Conservation (phyloP, 2,797 vertebrate genomes). For the Lindbergichthys nudifrons region DNA sequence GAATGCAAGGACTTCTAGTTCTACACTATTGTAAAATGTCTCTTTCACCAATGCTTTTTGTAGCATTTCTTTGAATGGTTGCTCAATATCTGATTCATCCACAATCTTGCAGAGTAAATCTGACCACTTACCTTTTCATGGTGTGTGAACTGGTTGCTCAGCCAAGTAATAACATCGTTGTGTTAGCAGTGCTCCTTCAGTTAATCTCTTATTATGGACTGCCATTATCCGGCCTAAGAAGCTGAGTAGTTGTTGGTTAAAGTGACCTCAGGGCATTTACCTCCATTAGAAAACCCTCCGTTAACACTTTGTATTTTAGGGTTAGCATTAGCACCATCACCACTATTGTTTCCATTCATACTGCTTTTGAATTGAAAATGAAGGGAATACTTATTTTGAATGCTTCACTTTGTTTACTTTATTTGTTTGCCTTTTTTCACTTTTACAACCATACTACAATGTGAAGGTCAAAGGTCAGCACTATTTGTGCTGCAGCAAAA, state of each 20-base stretch:
- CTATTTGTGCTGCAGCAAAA: no score
- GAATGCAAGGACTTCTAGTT: no score
- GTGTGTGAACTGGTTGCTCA: slow-evolving; percentile 39
- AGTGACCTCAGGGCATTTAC: slow-evolving; percentile 66
- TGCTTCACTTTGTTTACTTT: no score
- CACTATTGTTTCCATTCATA: background rate
- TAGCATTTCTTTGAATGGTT: background rate
- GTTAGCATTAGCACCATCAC: background rate
- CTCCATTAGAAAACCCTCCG: slow-evolving; percentile 26
- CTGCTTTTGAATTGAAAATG: background rate
- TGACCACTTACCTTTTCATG: slow-evolving; percentile 18
- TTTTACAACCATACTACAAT: no score
- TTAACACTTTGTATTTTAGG: slow-evolving; percentile 24
- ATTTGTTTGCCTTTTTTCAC: no score
- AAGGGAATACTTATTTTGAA: background rate
- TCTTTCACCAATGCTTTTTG: background rate
- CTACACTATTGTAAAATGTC: no score
- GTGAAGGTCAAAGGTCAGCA: no score
- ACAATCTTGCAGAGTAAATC: slow-evolving; percentile 10
- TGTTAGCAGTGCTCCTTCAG: slow-evolving; percentile 43
- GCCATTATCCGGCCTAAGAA: slow-evolving; percentile 50
- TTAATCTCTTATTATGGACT: slow-evolving; percentile 60
- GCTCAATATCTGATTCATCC: slow-evolving; percentile 20
- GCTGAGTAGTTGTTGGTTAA: slow-evolving; percentile 64
- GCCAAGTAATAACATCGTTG: slow-evolving; percentile 51